Evolutionary conservation across 1,140 invertebrate species (phyloP), one percentile per base, ranked within the genome.

Genomic region (Anagrus nilaparvatae): DNA sequence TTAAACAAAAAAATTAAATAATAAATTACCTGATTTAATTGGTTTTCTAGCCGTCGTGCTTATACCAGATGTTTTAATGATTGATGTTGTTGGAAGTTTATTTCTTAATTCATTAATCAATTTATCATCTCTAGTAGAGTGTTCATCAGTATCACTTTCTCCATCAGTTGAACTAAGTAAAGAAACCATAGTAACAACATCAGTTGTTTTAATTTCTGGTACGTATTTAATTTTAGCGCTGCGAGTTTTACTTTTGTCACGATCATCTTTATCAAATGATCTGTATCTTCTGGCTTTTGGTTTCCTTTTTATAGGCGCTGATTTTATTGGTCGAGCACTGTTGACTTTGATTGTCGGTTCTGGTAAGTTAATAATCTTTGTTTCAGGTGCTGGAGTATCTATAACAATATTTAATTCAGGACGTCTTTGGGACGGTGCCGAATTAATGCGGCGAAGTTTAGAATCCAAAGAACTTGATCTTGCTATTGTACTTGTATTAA

Each of bases 101-200:
- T 50, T 68, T 12, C 61, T 50, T 13, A 66, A 34, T 40, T 67
- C 58, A 20, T 55, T 53, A 25, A 68, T 67, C 7, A 65, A 49
- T 43, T 66, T 67, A 33, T 65, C 56, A 28, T 65, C 60, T 3
- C 53, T 55, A 36, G 50, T 52, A 1, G 58, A 59, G 27, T 58
- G 60, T 12, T 63, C 58, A 10, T 60, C 57, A 13, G 49, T 53
- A 33, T 75, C 73, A 27, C 59, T 67, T 9, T 74, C 73, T 43
- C 72, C 74, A 10, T 68, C 71, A 0, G 67, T 64, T 0, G 72
- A 70, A 45, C 71, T 73, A 4, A 74, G 56, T 5, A 75, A 47
- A 0, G 72, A 74, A 0, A 75, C 72, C 73, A 76, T 75, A 0
- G 74, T 75, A 3, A 73, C 59, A 4, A 75, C 61, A 21, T 74